A percentile compares a stretch with the other conserved stretches of the same genome.
phyloP scores from a whole-genome alignment of 2,113 vertebrate species.

The Cephalopterus ornatus region DNA sequence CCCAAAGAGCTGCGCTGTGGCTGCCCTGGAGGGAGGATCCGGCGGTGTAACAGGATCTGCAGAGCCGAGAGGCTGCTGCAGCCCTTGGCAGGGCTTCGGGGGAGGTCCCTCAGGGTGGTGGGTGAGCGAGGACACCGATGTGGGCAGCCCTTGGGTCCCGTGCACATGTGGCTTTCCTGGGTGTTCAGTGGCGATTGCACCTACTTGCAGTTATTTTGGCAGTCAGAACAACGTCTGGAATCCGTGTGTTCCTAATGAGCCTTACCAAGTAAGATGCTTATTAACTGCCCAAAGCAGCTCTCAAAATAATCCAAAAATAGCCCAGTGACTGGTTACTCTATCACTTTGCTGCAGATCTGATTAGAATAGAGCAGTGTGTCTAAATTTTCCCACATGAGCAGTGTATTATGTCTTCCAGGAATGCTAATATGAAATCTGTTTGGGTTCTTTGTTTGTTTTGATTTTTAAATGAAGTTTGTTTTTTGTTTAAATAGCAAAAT shows the following conservation, averaged over 20 bases:
- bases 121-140: accelerated
- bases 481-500: background rate
- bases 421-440: background rate
- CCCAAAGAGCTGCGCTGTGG: background rate
- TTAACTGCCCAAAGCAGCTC: slow-evolving; percentile 24
- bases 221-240: background rate
- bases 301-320: slow-evolving; percentile 46
- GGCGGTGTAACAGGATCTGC: background rate
- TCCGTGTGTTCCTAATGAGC: background rate
- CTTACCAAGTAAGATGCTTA: slow-evolving; percentile 52
- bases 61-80: background rate
- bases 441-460: background rate
- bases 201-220: background rate
- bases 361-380: background rate
- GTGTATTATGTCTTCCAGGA: background rate
- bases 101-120: background rate
- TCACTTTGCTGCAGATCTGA: slow-evolving; percentile 43
- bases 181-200: background rate
- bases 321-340: slow-evolving; percentile 36
- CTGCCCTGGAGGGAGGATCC: background rate
- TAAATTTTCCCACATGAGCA: background rate
- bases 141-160: accelerated
- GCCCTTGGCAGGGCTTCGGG: slow-evolving; percentile 13
- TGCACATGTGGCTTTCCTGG: background rate
- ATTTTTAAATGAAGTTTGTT: background rate